These are phyloP conservation scores for Alfaro cultratus DNA, from an alignment of 2,797 vertebrate genomes.

Conservation along the genomic window DNA sequence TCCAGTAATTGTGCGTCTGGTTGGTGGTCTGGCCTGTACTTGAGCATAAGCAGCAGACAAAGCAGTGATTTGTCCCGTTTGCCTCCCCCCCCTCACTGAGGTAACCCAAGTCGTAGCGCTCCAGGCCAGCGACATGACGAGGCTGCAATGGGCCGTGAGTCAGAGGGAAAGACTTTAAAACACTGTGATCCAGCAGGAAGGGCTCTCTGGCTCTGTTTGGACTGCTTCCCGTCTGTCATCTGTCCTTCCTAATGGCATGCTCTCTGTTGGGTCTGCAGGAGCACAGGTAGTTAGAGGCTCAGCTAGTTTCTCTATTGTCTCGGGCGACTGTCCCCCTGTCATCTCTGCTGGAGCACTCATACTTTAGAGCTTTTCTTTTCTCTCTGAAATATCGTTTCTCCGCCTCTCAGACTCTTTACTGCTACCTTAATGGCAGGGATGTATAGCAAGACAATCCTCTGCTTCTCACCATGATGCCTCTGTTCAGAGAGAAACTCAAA, in stretches of 20 bases:
- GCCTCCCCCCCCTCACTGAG: slow-evolving; percentile 43
- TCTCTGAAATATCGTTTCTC: slow-evolving; percentile 37
- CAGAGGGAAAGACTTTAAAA: slow-evolving; percentile 51
- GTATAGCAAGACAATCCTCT: slow-evolving; percentile 15
- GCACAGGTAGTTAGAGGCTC: slow-evolving; percentile 68
- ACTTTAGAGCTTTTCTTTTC: slow-evolving; percentile 69
- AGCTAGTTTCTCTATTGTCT: slow-evolving; percentile 37
- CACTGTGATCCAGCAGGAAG: slow-evolving; percentile 45
- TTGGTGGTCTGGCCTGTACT: slow-evolving; percentile 54
- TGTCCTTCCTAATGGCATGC: slow-evolving; percentile 60
- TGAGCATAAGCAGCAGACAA: slow-evolving; percentile 58
- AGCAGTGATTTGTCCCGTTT: slow-evolving; percentile 56
- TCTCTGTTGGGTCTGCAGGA: slow-evolving; percentile 39
- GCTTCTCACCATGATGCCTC: background rate
- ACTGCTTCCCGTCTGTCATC: slow-evolving; percentile 59
- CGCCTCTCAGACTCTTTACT: slow-evolving; percentile 18
- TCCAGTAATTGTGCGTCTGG: slow-evolving; percentile 26
- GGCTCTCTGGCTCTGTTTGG: slow-evolving; percentile 34
- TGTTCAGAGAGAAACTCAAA: background rate
- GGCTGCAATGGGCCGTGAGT: slow-evolving; percentile 47
- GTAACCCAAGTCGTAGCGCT: slow-evolving; percentile 18
- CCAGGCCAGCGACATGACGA: slow-evolving; percentile 24
- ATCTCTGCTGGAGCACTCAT: slow-evolving; percentile 50
- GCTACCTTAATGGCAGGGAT: slow-evolving; percentile 40
- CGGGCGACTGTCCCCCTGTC: slow-evolving; percentile 54